Conservation (phyloP, 2,113 vertebrate genomes). For the Megaleporinus macrocephalus region DNA sequence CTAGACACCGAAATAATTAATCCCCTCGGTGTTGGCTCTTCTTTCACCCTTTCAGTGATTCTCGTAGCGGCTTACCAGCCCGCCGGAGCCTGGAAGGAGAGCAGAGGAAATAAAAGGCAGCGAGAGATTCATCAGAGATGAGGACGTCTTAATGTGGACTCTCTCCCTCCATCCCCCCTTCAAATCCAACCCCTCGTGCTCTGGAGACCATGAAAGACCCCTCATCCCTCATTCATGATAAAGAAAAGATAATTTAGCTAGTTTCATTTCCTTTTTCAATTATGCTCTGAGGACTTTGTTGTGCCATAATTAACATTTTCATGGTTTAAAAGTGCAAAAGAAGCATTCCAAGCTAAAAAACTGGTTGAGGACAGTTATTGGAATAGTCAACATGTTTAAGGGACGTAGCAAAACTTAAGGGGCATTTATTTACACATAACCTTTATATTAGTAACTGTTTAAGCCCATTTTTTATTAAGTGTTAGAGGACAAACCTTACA, state of each 20-base stretch:
- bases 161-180: constrained; percentile 29
- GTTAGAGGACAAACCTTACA: too few species aligned
- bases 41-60: constrained; percentile 52
- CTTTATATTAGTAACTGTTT: background rate
- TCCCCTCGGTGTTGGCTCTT: constrained; percentile 56
- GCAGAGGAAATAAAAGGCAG: constrained; percentile 53
- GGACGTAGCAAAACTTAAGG: background rate
- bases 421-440: background rate
- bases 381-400: background rate
- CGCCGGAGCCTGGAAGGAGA: constrained; percentile 54
- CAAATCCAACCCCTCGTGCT: constrained; percentile 35
- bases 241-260: constrained; percentile 49
- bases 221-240: constrained; percentile 45
- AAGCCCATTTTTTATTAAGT: too few species aligned
- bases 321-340: constrained; percentile 47
- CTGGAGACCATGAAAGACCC: constrained; percentile 47
- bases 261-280: constrained; percentile 53
- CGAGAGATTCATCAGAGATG: constrained; percentile 52
- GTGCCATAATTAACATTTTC: constrained; percentile 44
- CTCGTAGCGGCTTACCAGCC: constrained; percentile 43
- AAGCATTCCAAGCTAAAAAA: constrained; percentile 4
- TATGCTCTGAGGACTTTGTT: constrained; percentile 46
- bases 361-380: constrained; percentile 8
- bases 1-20: constrained; percentile 56
- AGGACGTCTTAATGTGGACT: constrained; percentile 52